Conservation (phyloP, 1,140 invertebrate genomes). For the Platyscapa corneri region DNA sequence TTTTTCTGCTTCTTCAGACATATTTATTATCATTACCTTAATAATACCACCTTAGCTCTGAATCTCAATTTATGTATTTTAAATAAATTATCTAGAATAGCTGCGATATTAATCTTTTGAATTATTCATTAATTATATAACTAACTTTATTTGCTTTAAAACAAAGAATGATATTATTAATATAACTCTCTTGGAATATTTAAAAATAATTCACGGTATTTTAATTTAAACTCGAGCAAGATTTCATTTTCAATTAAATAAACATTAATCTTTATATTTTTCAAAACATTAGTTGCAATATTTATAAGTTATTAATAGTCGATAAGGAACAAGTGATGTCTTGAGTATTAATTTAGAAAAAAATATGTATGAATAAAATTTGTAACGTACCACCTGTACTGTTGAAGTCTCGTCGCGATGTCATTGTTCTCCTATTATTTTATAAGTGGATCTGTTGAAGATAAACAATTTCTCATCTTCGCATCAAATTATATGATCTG, state of each 20-base stretch:
- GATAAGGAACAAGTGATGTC: background rate
- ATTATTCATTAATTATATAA: background rate
- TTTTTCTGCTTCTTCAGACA: background rate
- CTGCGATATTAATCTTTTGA: background rate
- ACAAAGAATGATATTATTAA: no score
- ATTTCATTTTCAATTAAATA: background rate
- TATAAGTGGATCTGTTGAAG: background rate
- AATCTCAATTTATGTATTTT: background rate
- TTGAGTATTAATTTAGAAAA: background rate
- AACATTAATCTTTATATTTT: background rate
- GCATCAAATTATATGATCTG: background rate
- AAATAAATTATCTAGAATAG: background rate
- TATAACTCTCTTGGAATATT: background rate
- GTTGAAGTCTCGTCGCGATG: constrained; percentile 19
- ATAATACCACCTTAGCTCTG: background rate
- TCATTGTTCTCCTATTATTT: constrained; percentile 11
- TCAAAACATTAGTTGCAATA: background rate
- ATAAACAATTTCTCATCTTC: background rate
- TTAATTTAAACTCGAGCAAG: background rate
- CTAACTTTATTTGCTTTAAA: background rate
- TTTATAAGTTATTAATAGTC: background rate
- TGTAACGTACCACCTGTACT: constrained; percentile 26
- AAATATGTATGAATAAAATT: constrained; percentile 2
- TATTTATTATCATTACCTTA: background rate
- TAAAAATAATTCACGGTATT: background rate